Percentiles rank a stretch among this genome's conserved stretches.
Conservation (phyloP, 2,888 invertebrate species). For the Epirrita christyi region DNA sequence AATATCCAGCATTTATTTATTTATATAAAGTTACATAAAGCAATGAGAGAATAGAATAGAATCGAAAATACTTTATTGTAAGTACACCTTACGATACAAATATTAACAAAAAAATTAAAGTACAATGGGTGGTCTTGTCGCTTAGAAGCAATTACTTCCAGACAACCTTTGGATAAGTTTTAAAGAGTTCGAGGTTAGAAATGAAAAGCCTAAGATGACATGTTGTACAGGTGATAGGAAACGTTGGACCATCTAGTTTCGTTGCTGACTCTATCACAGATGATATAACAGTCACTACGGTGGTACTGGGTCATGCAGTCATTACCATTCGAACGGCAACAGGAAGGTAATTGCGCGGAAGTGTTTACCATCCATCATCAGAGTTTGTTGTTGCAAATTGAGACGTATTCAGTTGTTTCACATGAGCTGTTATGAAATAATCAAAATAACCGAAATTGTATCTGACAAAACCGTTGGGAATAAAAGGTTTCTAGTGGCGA, state of each 20-base stretch:
- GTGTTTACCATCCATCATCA: conserved; percentile 32
- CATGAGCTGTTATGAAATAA: conserved; percentile 18
- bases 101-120: too few species aligned
- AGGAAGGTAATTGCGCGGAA: conserved; percentile 35
- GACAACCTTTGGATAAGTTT: too few species aligned
- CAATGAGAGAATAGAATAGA: too few species aligned
- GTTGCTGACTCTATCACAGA: conserved; percentile 15
- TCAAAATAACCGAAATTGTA: not conserved
- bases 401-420: conserved; percentile 29
- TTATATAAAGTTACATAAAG: too few species aligned
- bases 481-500: not conserved
- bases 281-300: conserved; percentile 1
- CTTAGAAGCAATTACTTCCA: too few species aligned
- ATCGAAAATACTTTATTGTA: too few species aligned
- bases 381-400: conserved; percentile 35
- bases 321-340: conserved; percentile 31
- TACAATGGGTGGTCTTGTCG: too few species aligned
- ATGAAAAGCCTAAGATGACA: too few species aligned
- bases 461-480: not conserved
- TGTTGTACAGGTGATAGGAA: too few species aligned
- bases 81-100: too few species aligned
- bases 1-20: too few species aligned
- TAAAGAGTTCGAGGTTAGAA: too few species aligned
- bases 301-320: conserved; percentile 35
- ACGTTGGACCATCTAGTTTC: not conserved